These are phyloP conservation scores for Oxytorus armatus DNA, from an alignment of 2,888 invertebrate species.

Conservation along the genomic window DNA sequence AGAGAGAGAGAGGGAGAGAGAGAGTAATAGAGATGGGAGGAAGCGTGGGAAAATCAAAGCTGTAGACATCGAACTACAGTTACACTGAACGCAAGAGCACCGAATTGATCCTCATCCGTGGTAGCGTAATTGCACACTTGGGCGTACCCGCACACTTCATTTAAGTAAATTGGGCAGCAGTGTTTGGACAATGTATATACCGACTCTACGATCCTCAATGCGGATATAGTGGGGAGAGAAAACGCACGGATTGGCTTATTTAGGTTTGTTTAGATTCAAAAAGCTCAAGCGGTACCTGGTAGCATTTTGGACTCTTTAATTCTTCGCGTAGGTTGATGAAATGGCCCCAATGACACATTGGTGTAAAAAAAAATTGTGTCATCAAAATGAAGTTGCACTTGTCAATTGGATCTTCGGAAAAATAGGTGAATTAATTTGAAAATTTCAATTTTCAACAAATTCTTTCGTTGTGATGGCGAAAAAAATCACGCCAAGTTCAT, in stretches of 20 bases:
- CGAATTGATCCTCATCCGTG: conserved; percentile 2
- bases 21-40: background rate
- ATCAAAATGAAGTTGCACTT: too few relatives aligned
- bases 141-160: background rate
- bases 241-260: background rate
- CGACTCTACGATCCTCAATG: background rate
- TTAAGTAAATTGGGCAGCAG: background rate
- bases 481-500: too few relatives aligned
- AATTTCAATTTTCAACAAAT: too few relatives aligned
- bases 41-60: background rate
- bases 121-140: conserved; percentile 6
- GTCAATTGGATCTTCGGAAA: too few relatives aligned
- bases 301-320: too few relatives aligned
- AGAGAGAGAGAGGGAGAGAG: background rate
- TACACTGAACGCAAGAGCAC: background rate
- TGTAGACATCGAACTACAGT: background rate
- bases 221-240: background rate
- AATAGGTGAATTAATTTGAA: too few relatives aligned
- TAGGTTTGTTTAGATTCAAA: background rate
- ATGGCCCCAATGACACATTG: too few relatives aligned
- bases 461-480: too few relatives aligned
- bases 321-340: too few relatives aligned
- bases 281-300: too few relatives aligned
- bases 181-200: background rate
- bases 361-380: too few relatives aligned